Percentiles rank a stretch among this genome's conserved stretches.
phyloP scores from a whole-genome alignment of 2,797 vertebrate genomes.

The Adrianichthys oophorus region DNA sequence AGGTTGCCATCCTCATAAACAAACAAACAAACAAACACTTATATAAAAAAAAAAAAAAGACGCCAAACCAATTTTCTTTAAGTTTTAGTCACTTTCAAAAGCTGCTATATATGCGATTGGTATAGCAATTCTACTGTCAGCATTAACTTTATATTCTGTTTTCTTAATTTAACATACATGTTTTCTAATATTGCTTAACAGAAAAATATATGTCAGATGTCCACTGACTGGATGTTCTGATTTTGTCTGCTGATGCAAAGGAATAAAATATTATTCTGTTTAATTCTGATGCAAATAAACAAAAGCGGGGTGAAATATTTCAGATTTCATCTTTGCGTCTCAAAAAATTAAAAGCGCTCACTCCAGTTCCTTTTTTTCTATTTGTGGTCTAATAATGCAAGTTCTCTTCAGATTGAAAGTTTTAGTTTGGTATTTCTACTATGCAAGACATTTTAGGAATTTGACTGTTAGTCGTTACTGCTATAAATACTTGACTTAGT shows the following conservation, averaged over 20 bases:
- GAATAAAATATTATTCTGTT: conserved; percentile 45
- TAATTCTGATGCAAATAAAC: conserved; percentile 51
- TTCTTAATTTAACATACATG: conserved; percentile 35
- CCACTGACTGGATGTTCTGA: conserved; percentile 24
- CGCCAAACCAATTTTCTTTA: conserved; percentile 15
- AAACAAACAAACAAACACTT: too few relatives aligned
- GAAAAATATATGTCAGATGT: conserved; percentile 17
- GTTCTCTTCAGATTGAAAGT: background rate
- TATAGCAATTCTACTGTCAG: conserved; percentile 42
- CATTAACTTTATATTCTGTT: conserved; percentile 52
- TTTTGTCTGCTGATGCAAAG: conserved; percentile 25
- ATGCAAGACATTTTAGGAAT: conserved; percentile 2
- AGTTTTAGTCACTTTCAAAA: conserved; percentile 25
- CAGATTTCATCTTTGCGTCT: background rate
- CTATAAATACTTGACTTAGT: too few relatives aligned
- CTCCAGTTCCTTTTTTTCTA: background rate
- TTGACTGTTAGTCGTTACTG: conserved; percentile 1
- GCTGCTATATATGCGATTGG: conserved; percentile 17
- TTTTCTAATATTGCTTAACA: conserved; percentile 31
- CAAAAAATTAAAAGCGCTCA: background rate
- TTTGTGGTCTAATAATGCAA: too few relatives aligned
- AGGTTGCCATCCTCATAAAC: too few relatives aligned
- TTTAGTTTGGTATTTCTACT: background rate
- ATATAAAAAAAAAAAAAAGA: too few relatives aligned
- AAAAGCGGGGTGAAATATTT: conserved; percentile 1